A percentile compares a stretch with the other conserved stretches of the same genome.
phyloP scores from a whole-genome alignment of 2,888 invertebrate genomes.

The Esperia sulphurella region DNA sequence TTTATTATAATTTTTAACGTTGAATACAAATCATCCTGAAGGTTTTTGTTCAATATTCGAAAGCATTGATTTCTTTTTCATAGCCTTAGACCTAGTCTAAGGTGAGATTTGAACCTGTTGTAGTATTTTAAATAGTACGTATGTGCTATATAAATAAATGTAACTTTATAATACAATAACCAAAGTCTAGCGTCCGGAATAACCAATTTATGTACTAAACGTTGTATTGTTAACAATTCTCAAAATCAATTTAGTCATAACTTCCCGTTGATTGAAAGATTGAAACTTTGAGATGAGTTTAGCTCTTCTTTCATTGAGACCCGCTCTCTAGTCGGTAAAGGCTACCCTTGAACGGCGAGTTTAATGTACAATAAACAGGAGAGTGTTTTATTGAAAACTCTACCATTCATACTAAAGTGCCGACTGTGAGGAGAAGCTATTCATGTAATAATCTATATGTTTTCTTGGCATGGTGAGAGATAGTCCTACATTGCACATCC shows the following conservation, averaged over 20 bases:
- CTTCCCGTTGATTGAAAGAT: constrained; percentile 3
- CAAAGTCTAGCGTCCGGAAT: constrained; percentile 1
- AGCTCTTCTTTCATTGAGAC: constrained; percentile 3
- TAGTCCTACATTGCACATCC: too few relatives aligned
- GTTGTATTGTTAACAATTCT: constrained; percentile 3
- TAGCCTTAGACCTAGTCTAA: too few relatives aligned
- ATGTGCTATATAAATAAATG: too few relatives aligned
- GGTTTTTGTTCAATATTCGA: too few relatives aligned
- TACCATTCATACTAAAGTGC: background rate
- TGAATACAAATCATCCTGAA: too few relatives aligned
- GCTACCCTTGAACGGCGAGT: background rate
- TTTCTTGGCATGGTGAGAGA: too few relatives aligned
- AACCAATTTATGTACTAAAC: constrained; percentile 1
- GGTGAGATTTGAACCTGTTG: too few relatives aligned
- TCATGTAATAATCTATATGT: background rate
- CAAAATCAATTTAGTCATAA: constrained; percentile 6
- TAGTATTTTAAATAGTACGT: too few relatives aligned
- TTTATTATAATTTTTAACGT: too few relatives aligned
- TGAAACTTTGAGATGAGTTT: constrained; percentile 4
- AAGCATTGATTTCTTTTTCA: too few relatives aligned
- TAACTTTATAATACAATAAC: background rate
- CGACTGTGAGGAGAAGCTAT: background rate
- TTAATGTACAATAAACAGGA: background rate
- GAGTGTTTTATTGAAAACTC: background rate
- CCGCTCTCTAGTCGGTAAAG: background rate